Base-by-base conservation (phyloP, 2,113 vertebrate species). In the Amazona guildingii region DNA sequence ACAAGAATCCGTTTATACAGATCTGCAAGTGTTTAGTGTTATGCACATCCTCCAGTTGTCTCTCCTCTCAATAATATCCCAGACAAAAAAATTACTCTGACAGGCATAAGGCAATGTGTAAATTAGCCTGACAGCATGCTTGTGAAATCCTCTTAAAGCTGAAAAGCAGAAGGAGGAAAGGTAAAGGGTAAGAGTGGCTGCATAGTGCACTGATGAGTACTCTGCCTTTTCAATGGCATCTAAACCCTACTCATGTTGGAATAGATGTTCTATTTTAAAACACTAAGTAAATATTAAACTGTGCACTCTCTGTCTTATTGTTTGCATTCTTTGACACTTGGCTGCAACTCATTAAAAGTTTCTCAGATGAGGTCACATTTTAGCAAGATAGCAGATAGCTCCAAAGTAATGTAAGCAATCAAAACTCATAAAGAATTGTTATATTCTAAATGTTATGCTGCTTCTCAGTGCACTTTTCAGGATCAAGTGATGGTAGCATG, bases 201-300 rank as follows among this genome's bases (percentile, higher is more conserved):
- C 29, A 37, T 11, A 20, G 31, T 27, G 33, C 27, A 11, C 76
- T 73, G 55, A 89, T 0, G 0, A 79, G 31, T 62, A 21, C 21
- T 66, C 37, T 69, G 41, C 62, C 39, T 84, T 81, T 86, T 78
- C 39, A 3, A 2, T 29, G 10, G 48, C 28, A 67, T 92, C 39
- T 68, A 59, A 87, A 78, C 28, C 13, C 21, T 49, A 17, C 0
- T 0, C 51, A 13, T 39, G 41, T 66, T 86, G 80, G 44, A 95
- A 88, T 64, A 51, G 73, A 95, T 80, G 69, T 66, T 93, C 73
- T 94, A 70, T 93, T 96, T 96, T 92, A 95, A 85, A 95, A 57
- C 54, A 33, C 48, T 66, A 57, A 93, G 55, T 93, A 94, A 97
- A 90, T 83, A 95, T 80, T 91, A 86, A 85, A 91, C 46, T 91